Evolutionary conservation across 2,797 vertebrate genomes (phyloP), one percentile per base, ranked within the genome.

Genomic region (Epinephelus coioides): DNA sequence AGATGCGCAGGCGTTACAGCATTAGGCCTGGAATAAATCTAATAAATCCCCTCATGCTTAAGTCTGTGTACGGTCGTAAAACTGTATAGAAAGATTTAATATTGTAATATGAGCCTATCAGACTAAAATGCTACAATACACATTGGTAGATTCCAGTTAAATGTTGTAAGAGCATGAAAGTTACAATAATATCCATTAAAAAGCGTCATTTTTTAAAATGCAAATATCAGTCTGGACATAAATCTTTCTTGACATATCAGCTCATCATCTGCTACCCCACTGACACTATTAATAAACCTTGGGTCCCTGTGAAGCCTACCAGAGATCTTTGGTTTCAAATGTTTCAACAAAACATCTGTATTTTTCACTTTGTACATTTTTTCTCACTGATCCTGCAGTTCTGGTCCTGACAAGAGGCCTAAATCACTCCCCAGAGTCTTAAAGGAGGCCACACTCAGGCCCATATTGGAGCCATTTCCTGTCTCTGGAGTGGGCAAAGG

Each of bases 381-480:
- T 82, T 61, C 82, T 83, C 87, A 84, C 82, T 91, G 91, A 92
- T 92, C 89, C 76, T 65, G 64, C 70, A 84, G 86, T 65, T 88
- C 87, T 88, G 86, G 83, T 84, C 82, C 81, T 88, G 88, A 91
- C 86, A 85, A 74, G 60, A 46, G 73, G 85, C 61, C 60, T 82
- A 78, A 92, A 95, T 94, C 89, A 78, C 91, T 92, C 94, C 91
- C 90, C 60, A 74, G 91, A 88, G 91, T 55, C 70, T 84, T 86
- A 38, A 82, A 85, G 80, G 81, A 91, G 90, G 90, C 89, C 86
- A 81, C 85, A 85, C 87, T 89, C 88, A 44, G 74, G 79, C 76
- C 92, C 94, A 95, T 94, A 92, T 89, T 95, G 94, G 92, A 95
- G 84, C 87, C 90, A 95, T 95, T 96, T 96, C 94, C 94, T 95